Base-by-base conservation (phyloP, 1,140 invertebrate species). In the Brachionus plicatilis region DNA sequence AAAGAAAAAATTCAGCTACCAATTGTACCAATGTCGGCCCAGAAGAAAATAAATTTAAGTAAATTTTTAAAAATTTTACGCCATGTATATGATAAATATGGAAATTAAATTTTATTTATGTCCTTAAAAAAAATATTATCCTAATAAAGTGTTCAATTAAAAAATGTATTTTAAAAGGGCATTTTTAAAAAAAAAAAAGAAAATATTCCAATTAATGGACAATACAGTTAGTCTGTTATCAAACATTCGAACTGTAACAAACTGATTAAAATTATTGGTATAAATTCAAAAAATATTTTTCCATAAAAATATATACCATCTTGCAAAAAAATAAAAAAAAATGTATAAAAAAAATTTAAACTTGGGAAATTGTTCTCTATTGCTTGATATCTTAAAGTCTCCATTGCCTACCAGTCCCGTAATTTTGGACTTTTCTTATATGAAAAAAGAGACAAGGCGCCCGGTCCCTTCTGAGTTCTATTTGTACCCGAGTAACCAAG, bases 1-100 rank as follows among this genome's bases (percentile, higher is more conserved):
- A 68, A 20, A 50, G 1, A 27, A 33, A 41, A 70, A 27, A 53
- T 70, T 20, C 20, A 68, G 1, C 8, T 43, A 1, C 82, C 43
- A 43, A 37, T 83, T 33, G 17, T 83, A 20, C 82, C 82, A 37
- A 72, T 83, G 24, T 83, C 82, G 43, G 60, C 82, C 1, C 14
- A 68, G 17, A 60, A 83, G 24, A 83, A 72, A 56, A 83, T 83
- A 5, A 83, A 83, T 83, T 37, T 83, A 12, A 43, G 27, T 27
- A 83, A 83, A 83, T 83, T 83, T 68, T 72, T 83, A 68, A 50
- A 53, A 33, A 33, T 68, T 70, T 53, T 83, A 47, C 24, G 65
- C 14, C 43, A 76, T 76, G 20, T 27, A n/a, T 76, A 76, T 76
- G 43, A 76, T 27, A 53, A 76, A 14, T 68, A 29, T 12, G 27